These are phyloP conservation scores for Ifrita kowaldi DNA, from an alignment of 2,113 vertebrate species.

Conservation along the genomic window DNA sequence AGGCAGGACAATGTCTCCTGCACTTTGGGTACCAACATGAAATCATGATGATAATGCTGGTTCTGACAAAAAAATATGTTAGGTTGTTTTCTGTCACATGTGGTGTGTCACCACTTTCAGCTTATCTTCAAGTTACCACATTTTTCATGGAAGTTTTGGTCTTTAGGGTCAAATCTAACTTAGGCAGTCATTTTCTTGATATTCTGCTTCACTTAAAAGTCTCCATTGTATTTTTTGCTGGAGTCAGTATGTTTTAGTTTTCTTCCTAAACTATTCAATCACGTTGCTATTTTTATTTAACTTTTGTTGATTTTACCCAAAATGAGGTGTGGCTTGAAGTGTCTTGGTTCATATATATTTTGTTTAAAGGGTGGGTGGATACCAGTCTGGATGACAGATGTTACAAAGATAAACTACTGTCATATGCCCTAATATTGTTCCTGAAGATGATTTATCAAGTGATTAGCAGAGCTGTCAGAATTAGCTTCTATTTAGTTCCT, in stretches of 20 bases:
- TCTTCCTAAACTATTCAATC: background rate
- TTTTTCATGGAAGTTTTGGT: background rate
- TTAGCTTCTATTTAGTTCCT: slow-evolving; percentile 1
- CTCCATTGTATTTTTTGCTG: background rate
- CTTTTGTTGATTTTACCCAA: background rate
- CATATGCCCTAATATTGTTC: background rate
- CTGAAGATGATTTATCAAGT: slow-evolving; percentile 17
- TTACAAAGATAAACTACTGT: slow-evolving; percentile 18
- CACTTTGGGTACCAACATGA: no score
- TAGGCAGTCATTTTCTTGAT: background rate
- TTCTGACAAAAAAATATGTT: background rate
- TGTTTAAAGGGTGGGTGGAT: background rate
- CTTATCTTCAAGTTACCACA: background rate
- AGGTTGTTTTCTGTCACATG: background rate
- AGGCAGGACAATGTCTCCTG: no score
- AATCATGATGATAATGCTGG: background rate
- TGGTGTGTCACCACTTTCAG: background rate
- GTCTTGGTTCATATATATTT: background rate
- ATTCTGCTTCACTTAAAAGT: background rate
- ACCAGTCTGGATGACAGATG: background rate
- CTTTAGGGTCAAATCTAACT: background rate
- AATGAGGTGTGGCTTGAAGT: background rate
- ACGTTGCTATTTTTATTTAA: background rate
- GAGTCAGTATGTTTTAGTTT: background rate
- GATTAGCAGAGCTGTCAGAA: background rate